Evolutionary conservation across 2,888 invertebrate species (phyloP).

Genomic region (Chymomyza caudatula): DNA sequence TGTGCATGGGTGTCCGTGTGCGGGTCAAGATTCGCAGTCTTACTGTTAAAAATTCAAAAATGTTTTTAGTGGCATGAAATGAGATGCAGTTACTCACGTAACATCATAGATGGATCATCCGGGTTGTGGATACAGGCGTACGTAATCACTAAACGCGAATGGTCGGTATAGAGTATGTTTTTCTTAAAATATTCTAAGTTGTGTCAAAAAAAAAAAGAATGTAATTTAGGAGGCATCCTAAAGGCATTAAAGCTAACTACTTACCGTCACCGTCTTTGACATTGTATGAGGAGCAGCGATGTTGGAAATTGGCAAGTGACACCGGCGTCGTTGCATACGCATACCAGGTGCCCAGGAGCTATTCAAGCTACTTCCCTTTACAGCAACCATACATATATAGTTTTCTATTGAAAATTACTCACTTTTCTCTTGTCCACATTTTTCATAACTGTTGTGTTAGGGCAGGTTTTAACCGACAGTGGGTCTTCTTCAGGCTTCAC

Average conservation of each 20-base stretch:
- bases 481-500: background rate
- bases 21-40: slow-evolving; percentile 45
- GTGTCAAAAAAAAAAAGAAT: too few species aligned
- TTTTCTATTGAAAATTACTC: background rate
- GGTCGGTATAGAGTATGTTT: slow-evolving; percentile 39
- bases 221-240: too few species aligned
- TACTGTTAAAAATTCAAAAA: slow-evolving; percentile 22
- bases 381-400: too few species aligned
- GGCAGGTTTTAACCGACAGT: background rate
- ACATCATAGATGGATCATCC: background rate
- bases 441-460: background rate
- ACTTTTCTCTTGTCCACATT: slow-evolving; percentile 27
- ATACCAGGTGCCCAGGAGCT: slow-evolving; percentile 52
- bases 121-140: slow-evolving; percentile 29
- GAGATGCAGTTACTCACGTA: slow-evolving; percentile 8
- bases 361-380: too few species aligned
- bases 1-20: slow-evolving; percentile 24
- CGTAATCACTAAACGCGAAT: slow-evolving; percentile 19
- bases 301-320: slow-evolving; percentile 16
- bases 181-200: slow-evolving; percentile 38
- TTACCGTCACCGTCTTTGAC: slow-evolving; percentile 36
- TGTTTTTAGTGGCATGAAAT: background rate
- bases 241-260: too few species aligned
- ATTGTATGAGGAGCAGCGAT: slow-evolving; percentile 43
- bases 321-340: slow-evolving; percentile 48